Conservation (phyloP, 1,140 invertebrate species). For the Manduca sexta region DNA sequence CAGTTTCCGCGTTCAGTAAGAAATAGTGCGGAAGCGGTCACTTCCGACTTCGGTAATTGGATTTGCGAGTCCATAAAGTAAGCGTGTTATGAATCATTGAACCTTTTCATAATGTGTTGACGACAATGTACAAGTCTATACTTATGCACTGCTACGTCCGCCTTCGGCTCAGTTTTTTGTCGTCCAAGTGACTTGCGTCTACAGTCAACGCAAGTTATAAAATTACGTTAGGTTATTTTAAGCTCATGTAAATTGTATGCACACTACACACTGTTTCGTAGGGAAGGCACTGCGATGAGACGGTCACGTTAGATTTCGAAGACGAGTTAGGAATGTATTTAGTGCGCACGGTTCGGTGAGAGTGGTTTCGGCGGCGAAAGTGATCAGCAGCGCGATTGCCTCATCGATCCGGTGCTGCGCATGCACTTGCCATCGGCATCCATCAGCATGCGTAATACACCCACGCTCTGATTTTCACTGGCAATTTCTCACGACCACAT, state of each 20-base stretch:
- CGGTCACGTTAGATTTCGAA: too few relatives aligned
- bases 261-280: too few relatives aligned
- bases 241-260: too few relatives aligned
- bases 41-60: slow-evolving; percentile 51
- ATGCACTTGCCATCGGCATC: slow-evolving; percentile 48
- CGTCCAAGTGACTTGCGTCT: neutral
- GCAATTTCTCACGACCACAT: slow-evolving; percentile 50
- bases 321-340: too few relatives aligned
- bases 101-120: slow-evolving; percentile 10
- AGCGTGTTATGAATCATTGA: slow-evolving; percentile 34
- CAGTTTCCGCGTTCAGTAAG: slow-evolving; percentile 32
- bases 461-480: slow-evolving; percentile 56
- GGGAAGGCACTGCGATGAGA: too few relatives aligned
- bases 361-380: slow-evolving; percentile 35
- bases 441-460: slow-evolving; percentile 51
- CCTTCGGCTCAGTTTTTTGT: neutral
- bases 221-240: too few relatives aligned
- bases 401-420: slow-evolving; percentile 32
- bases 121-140: neutral
- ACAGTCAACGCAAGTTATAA: too few relatives aligned
- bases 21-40: slow-evolving; percentile 45
- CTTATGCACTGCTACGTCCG: neutral
- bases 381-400: slow-evolving; percentile 46
- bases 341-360: neutral
- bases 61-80: slow-evolving; percentile 24